Evolutionary conservation across 2,888 invertebrate species (phyloP), one percentile per base, ranked within the genome.

Genomic region (Euplexia lucipara): DNA sequence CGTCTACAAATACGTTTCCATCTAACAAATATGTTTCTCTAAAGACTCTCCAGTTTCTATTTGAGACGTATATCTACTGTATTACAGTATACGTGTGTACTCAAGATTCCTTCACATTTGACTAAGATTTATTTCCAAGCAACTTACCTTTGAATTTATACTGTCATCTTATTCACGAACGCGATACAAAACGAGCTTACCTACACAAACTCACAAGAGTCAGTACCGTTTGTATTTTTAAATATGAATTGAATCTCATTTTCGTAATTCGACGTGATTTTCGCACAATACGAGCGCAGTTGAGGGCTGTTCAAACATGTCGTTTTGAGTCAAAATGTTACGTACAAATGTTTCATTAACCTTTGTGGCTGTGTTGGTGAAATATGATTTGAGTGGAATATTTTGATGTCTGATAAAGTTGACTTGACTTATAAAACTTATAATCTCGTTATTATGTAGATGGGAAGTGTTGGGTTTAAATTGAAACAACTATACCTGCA

Each of bases 221-320:
- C 35, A 16, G 48, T 62, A 48, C 20, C 48, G 41, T 54, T 62
- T 66, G 57, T 73, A 61, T 64, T 72, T 76, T 66, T 60, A 59
- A 79, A 70, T 49, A 57, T 62, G 56, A 73, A 70, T 64, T 64
- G 62, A 59, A 69, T 62, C 61, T 66, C 54, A 66, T 78, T 78
- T 77, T 61, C 22, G 59, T 78, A 64, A 69, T 77, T 64, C 59
- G 47, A 61, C 44, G 58, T 69, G 56, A 67, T 69, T 71, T 68
- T 69, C 56, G 35, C 48, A 65, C 69, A 69, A 69, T 77, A 66
- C 63, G 22, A 22, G 26, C 53, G 56, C 60, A 32, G 62, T 64
- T 53, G 64, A 59, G 58, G 70, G 62, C 35, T 61, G 42, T 45
- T 62, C 48, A 44, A 68, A 59, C 42, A 58, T 35, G 56, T 51